Base-by-base conservation (phyloP, 2,797 vertebrate species). In the Borostomias antarcticus region DNA sequence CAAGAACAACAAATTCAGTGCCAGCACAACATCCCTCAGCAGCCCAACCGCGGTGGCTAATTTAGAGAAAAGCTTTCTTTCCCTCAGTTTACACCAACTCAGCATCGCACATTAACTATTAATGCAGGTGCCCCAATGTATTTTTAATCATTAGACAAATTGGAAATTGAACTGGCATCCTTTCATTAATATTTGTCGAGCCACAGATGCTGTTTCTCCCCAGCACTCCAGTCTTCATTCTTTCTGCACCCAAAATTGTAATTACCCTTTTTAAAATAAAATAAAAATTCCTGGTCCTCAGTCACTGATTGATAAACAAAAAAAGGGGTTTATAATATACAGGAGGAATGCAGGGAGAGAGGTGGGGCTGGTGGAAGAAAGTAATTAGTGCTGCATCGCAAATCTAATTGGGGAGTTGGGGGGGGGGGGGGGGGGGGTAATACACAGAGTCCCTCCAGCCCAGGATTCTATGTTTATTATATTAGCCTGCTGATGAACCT, bases 331-430 rank as follows among this genome's bases (percentile, higher is more conserved):
- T 68, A 60, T 61, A 73, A 17, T n/a, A 60, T 82, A 75, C 59
- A 77, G 70, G 57, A 61, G 65, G 60, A 76, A 77, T 68, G 66
- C 69, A 62, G 33, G 61, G 45, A n/a, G 2, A 5, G 60, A 26
- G 54, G 60, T 21, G 47, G 29, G 13, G 7, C 13, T 19, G 26
- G 52, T 59, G 29, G 13, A 37, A 79, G 84, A 80, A 74, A 83
- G 78, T 78, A 73, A 88, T 87, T 82, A 78, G 76, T 71, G 62
- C 59, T 54, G 57, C 48, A 62, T 71, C 61, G 62, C 54, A 82
- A 82, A 84, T 85, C 67, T 66, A 71, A 86, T 86, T 77, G 81
- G 48, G n/a, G n/a, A n/a, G n/a, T n/a, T n/a, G n/a, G n/a, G n/a
- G n/a, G n/a, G n/a, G n/a, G n/a, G n/a, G n/a, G n/a, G n/a, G n/a